These are phyloP conservation scores for Sebastes diploproa DNA, from an alignment of 2,797 vertebrate species.

Conservation along the genomic window DNA sequence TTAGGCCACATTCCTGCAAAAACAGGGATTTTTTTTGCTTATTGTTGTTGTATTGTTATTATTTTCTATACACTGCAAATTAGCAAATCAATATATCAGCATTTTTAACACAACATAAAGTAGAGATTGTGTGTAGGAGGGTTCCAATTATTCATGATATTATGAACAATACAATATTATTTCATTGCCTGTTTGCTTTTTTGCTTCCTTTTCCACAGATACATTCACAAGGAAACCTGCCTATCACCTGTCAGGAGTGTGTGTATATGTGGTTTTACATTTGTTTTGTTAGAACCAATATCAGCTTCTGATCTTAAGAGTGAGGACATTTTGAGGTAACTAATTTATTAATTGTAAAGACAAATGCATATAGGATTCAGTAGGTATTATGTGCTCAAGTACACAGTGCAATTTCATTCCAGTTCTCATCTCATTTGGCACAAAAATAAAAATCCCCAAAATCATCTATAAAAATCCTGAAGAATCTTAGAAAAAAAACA, in stretches of 20 bases:
- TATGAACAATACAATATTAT: background rate
- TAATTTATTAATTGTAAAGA: too few species aligned
- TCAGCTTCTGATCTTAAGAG: too few species aligned
- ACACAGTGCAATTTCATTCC: too few species aligned
- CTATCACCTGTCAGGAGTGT: background rate
- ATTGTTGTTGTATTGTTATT: background rate
- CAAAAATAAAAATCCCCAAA: too few species aligned
- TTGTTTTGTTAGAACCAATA: background rate
- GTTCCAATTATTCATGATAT: background rate
- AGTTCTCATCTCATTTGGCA: too few species aligned
- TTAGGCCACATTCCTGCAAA: background rate
- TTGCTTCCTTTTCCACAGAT: background rate
- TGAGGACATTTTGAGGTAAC: too few species aligned
- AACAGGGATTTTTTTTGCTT: background rate
- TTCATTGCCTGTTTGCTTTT: background rate
- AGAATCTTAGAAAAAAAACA: too few species aligned
- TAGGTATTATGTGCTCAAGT: too few species aligned
- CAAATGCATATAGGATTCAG: too few species aligned
- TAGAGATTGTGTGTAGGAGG: background rate
- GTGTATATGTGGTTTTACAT: background rate
- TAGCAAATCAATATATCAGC: background rate
- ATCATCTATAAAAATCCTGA: too few species aligned
- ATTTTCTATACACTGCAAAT: background rate
- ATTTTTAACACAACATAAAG: background rate
- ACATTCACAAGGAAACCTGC: background rate